Conservation (phyloP, 92 coral and sea anemone genomes). For the Zoanthus sociatus region DNA sequence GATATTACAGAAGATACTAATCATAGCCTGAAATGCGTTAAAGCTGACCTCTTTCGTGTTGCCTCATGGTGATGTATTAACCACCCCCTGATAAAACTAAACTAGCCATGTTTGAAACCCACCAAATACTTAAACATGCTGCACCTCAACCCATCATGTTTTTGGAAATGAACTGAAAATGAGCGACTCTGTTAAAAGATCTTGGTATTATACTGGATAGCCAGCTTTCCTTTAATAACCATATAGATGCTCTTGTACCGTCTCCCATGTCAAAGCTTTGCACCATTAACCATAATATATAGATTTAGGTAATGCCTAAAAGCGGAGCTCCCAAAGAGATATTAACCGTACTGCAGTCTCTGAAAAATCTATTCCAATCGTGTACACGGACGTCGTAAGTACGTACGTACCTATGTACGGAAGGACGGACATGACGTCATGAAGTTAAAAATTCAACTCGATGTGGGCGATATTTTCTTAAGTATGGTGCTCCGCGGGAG, state of each 20-base stretch:
- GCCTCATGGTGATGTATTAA: constrained; percentile 7
- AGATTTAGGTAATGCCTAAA: too few species aligned
- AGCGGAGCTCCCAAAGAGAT: too few species aligned
- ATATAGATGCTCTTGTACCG: not conserved
- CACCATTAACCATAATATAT: not conserved
- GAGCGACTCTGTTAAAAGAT: not conserved
- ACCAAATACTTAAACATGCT: not conserved
- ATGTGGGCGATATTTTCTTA: too few species aligned
- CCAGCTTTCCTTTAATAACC: constrained; percentile 1
- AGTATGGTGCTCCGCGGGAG: too few species aligned
- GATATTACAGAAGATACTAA: not conserved
- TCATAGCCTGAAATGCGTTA: not conserved
- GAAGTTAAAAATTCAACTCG: too few species aligned
- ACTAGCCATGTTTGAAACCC: constrained; percentile 9
- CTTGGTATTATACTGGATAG: not conserved
- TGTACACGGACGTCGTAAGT: too few species aligned
- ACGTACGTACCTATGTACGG: too few species aligned
- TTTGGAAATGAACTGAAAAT: not conserved
- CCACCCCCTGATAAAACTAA: constrained; percentile 4
- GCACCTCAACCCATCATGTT: not conserved
- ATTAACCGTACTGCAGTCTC: too few species aligned
- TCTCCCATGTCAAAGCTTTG: not conserved
- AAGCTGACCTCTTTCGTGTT: not conserved
- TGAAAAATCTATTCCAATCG: too few species aligned
- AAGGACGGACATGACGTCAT: too few species aligned